Evolutionary conservation across 1,140 invertebrate genomes (phyloP).

Genomic region (Zaprionus africanus): DNA sequence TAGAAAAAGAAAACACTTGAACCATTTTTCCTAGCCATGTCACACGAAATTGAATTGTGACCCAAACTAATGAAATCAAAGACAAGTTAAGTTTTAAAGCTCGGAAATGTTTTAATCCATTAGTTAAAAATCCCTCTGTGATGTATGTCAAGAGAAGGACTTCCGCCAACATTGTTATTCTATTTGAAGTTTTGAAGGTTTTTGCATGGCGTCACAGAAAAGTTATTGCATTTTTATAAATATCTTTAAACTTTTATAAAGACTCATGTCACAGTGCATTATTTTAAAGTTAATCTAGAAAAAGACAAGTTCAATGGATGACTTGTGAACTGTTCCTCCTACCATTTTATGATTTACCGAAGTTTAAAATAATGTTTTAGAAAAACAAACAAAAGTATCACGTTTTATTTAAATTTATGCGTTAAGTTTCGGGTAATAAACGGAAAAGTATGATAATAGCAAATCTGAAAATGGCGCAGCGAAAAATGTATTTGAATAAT

Average conservation of each 20-base stretch:
- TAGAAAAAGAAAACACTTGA: conserved; percentile 72
- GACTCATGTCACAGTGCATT: conserved; percentile 20
- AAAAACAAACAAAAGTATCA: conserved; percentile 35
- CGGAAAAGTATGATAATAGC: conserved; percentile 10
- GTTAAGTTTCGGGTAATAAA: conserved; percentile 65
- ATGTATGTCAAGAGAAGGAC: neutral
- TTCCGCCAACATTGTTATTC: neutral
- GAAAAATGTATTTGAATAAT: conserved; percentile 41
- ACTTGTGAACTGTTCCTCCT: neutral
- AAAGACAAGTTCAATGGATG: conserved; percentile 2
- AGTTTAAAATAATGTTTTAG: neutral
- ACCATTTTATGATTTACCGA: conserved; percentile 41
- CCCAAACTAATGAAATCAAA: conserved; percentile 26
- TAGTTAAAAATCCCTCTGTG: neutral
- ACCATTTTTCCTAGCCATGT: conserved; percentile 67
- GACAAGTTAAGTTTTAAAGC: conserved; percentile 35
- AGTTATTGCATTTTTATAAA: too few relatives aligned
- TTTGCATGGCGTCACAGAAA: too few relatives aligned
- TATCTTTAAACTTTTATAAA: neutral
- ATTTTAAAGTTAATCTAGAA: conserved; percentile 27
- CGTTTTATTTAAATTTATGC: conserved; percentile 70
- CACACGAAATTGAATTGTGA: conserved; percentile 72
- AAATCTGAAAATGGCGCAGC: conserved; percentile 54
- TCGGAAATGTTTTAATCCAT: conserved; percentile 10
- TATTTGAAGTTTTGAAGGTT: neutral